Evolutionary conservation across 2,113 vertebrate genomes (phyloP).

Genomic region (Dunckerocampus dactyliophorus): DNA sequence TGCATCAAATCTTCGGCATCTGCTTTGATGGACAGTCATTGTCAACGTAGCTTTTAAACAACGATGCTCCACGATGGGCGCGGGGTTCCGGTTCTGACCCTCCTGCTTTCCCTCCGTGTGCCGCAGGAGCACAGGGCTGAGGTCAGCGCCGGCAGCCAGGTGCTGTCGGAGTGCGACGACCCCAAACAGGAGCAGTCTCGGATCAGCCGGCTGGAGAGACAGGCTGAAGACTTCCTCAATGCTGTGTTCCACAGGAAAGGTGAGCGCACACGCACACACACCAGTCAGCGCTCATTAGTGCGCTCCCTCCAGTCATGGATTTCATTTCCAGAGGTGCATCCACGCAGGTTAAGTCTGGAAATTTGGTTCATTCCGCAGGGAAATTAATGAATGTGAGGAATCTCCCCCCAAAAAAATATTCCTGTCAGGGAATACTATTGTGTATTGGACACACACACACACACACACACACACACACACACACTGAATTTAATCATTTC

Average conservation of each 20-base stretch:
- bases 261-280: slow-evolving; percentile 49
- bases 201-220: slow-evolving; percentile 92
- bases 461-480: neutral
- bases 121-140: slow-evolving; percentile 83
- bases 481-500: slow-evolving; percentile 12
- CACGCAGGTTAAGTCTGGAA: slow-evolving; percentile 11
- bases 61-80: no score
- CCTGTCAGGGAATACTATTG: slow-evolving; percentile 3
- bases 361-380: slow-evolving; percentile 16
- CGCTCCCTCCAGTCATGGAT: slow-evolving; percentile 14
- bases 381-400: slow-evolving; percentile 20
- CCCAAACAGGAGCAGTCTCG: slow-evolving; percentile 88
- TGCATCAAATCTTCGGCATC: no score
- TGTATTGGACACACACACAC: neutral
- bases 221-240: slow-evolving; percentile 99
- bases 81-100: neutral
- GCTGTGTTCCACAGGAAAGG: slow-evolving; percentile 98
- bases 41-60: no score
- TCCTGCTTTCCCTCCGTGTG: slow-evolving; percentile 6
- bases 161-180: slow-evolving; percentile 81
- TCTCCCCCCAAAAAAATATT: neutral
- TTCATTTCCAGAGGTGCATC: slow-evolving; percentile 19
- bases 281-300: slow-evolving; percentile 10
- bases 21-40: no score
- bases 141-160: slow-evolving; percentile 80